Conservation (phyloP, 2,113 vertebrate species). For the Muntiacus reevesi region DNA sequence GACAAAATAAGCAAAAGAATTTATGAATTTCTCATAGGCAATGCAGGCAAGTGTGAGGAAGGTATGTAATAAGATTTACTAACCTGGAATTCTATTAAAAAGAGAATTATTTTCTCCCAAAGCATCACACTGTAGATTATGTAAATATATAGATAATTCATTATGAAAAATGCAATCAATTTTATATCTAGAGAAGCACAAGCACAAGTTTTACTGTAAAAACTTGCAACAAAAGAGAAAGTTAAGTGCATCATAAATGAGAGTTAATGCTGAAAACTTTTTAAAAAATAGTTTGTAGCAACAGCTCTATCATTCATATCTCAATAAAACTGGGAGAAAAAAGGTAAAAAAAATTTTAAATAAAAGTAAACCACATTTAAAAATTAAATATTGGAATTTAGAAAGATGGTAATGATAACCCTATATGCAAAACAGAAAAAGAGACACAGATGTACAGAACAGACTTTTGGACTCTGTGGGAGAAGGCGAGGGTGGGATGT, state of each 20-base stretch:
- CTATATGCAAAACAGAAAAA: no score
- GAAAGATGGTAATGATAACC: no score
- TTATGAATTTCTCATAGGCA: neutral
- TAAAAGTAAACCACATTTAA: neutral
- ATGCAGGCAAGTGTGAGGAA: neutral
- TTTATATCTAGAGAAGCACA: neutral
- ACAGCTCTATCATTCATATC: neutral
- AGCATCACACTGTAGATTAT: neutral
- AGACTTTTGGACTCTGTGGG: no score
- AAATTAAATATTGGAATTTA: neutral
- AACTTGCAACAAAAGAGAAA: neutral
- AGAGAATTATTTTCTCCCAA: neutral
- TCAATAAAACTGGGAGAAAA: neutral
- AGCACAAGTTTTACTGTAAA: neutral
- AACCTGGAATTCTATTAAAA: neutral
- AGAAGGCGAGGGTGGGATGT: no score
- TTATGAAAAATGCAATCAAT: neutral
- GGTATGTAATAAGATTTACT: neutral
- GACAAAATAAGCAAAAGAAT: neutral
- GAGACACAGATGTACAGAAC: no score
- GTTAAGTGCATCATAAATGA: neutral
- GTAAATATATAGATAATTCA: neutral
- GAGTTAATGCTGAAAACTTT: neutral
- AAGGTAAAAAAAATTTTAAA: neutral
- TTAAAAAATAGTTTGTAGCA: neutral